Evolutionary conservation across 1,140 invertebrate genomes (phyloP), one percentile per base, ranked within the genome.

Genomic region (Temnothorax curvispinosus): DNA sequence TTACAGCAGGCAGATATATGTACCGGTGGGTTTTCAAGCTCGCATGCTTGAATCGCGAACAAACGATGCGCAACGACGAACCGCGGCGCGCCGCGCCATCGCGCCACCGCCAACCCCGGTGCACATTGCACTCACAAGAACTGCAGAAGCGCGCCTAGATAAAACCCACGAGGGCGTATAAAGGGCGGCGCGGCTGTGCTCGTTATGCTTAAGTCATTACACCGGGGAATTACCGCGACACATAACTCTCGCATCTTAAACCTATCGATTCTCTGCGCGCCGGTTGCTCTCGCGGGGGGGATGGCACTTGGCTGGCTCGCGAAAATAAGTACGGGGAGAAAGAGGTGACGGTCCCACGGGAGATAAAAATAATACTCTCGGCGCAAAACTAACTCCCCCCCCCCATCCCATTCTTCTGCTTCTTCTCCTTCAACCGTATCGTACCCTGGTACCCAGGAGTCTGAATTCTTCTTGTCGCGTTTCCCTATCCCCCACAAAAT

Each of bases 161-260:
- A 74, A 80, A 88, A 75, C 58, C 58, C 64, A 50, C 62, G 38
- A 21, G 67, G 60, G 64, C 75, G 56, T 84, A 76, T 84, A 76
- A 82, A 89, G 65, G 54, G 44, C 32, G 77, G 50, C 47, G 47
- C 62, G 62, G n/a, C 7, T 18, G 11, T 69, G 35, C 77, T 81
- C 86, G 21, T 72, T 47, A 62, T 62, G 41, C 77, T 62, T 67
- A 81, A 75, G 62, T 62, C 74, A 71, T 69, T 82, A 65, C 65
- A 72, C 54, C 54, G 41, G 54, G 69, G 69, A 84, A 84, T 84
- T 84, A 75, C 27, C 47, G 75, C 62, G 38, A 35, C 41, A 38
- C 72, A 85, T 89, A 89, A 90, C 67, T 91, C 87, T 88, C 84
- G 84, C 85, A 89, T 88, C 81, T 88, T 88, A 89, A 88, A 89